phyloP scores from a whole-genome alignment of 2,797 vertebrate genomes.

The Limnodromus scolopaceus region DNA sequence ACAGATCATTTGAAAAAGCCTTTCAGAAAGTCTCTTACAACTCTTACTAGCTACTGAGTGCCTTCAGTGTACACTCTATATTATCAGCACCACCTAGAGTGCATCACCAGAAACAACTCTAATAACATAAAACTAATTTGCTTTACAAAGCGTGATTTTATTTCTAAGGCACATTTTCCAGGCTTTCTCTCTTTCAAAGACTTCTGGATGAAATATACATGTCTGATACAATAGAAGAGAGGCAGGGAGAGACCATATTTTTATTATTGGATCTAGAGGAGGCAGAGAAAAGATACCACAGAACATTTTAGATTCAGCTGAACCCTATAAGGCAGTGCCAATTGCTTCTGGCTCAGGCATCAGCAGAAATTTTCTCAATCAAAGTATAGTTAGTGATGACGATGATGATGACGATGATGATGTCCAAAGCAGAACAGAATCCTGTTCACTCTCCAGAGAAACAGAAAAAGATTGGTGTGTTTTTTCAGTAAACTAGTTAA shows the following conservation, averaged over 20 bases:
- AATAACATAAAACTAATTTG: neutral
- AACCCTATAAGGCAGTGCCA: neutral
- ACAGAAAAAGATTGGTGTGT: neutral
- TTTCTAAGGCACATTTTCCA: neutral
- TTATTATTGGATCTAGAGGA: neutral
- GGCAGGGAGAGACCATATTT: neutral
- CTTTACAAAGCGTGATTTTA: neutral
- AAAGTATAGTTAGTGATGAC: neutral
- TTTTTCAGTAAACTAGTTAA: neutral
- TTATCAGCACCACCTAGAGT: slow-evolving; percentile 65
- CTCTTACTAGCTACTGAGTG: neutral
- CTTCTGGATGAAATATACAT: neutral
- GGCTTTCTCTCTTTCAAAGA: neutral
- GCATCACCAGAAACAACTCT: neutral
- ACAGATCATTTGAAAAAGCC: neutral
- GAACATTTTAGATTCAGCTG: neutral
- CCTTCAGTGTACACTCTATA: neutral
- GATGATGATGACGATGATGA: neutral
- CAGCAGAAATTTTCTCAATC: neutral
- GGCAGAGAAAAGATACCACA: neutral
- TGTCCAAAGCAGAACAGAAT: neutral
- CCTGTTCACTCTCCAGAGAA: neutral
- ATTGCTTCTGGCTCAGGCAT: neutral
- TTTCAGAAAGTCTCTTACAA: neutral
- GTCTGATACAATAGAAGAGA: neutral